These are phyloP conservation scores for Aegypius monachus DNA, from an alignment of 2,113 vertebrate species.

Conservation along the genomic window DNA sequence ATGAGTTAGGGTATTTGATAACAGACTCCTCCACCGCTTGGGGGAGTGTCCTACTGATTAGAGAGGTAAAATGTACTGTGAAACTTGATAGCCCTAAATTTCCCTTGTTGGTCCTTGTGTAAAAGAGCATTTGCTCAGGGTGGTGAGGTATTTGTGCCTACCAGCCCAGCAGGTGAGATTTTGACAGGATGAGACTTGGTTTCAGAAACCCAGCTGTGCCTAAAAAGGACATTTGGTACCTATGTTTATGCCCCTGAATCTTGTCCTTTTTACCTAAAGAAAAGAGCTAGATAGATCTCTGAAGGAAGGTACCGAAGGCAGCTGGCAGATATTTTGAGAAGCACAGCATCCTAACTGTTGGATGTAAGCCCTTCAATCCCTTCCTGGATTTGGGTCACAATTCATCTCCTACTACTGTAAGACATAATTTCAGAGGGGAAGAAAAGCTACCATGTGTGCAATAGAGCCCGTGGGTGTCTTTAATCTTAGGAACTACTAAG, in stretches of 20 bases:
- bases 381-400: constrained; percentile 1
- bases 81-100: neutral
- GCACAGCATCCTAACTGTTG: neutral
- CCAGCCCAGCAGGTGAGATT: neutral
- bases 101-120: neutral
- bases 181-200: neutral
- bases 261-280: neutral
- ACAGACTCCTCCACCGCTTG: neutral
- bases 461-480: neutral
- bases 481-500: neutral
- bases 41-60: neutral
- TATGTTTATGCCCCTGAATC: neutral
- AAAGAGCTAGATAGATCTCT: neutral
- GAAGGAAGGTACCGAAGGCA: neutral
- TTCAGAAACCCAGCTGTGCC: neutral
- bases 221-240: neutral
- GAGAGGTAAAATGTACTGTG: neutral
- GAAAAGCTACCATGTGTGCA: neutral
- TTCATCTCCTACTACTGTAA: neutral
- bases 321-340: constrained; percentile 29
- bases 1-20: neutral
- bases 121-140: neutral
- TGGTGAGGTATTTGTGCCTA: neutral
- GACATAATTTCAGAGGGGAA: neutral
- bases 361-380: neutral